Evolutionary conservation across 2,888 invertebrate genomes (phyloP), one percentile per base, ranked within the genome.

Genomic region (Nowickia ferox): DNA sequence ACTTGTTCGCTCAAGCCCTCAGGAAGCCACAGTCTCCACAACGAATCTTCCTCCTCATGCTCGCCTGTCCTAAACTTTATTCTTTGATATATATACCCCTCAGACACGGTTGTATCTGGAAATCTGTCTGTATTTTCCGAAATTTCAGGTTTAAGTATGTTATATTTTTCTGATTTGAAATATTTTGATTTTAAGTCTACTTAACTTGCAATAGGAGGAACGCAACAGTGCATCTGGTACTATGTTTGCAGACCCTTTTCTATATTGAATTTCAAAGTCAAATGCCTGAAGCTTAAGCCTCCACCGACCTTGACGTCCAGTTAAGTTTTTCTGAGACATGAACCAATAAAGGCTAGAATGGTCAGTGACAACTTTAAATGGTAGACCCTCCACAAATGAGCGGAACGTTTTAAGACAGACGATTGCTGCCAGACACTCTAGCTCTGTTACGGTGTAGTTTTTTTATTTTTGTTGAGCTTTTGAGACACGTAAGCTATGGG

Each of bases 311-410:
- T 63, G 17, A 0, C 74, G 74, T 4, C 63, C 38, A 40, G 38
- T 40, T 4, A 74, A 51, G 2, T 74, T 63, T n/a, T 63, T 74
- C 19, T 63, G 63, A 17, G 48, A 46, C 48, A 61, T 74, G 4
- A 74, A 61, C 51, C 59, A 74, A 22, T 40, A 13, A 59, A 30
- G n/a, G n/a, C n/a, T n/a, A n/a, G n/a, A n/a, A n/a, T n/a, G n/a
- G n/a, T n/a, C n/a, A n/a, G n/a, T n/a, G n/a, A 59, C 59, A 6
- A 88, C 80, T 6, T 48, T 88, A 30, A 88, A 88, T 3, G 77
- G 69, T 9, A 86, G 84, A 6, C 88, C 89, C 69, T 87, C 84
- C 48, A 80, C 83, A 80, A 80, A 85, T n/a, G 79, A 38, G 13
- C 85, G 66, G 38, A 87, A 83, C 17, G 42, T 57, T 72, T 85